Conservation (phyloP, 2,113 vertebrate species). For the Albula goreensis region DNA sequence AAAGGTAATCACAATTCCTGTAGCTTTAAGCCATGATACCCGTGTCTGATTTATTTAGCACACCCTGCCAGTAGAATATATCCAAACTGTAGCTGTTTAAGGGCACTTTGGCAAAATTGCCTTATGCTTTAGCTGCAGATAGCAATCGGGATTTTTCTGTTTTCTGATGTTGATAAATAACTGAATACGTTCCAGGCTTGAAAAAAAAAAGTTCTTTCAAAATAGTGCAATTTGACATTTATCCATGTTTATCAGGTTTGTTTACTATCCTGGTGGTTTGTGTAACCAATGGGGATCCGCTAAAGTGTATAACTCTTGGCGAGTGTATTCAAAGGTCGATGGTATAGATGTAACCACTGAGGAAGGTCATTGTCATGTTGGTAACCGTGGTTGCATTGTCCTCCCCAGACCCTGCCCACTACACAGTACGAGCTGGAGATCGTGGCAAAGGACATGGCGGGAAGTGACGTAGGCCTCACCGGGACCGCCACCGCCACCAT, state of each 20-base stretch:
- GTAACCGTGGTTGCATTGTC: not conserved
- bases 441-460: conserved; percentile 94
- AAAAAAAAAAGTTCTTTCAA: not conserved
- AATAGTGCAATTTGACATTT: not conserved
- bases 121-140: not conserved
- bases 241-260: not conserved
- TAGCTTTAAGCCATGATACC: not conserved
- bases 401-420: conserved; percentile 84
- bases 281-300: not conserved
- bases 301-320: not conserved
- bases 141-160: not conserved
- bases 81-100: not conserved
- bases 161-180: too few species aligned
- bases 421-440: conserved; percentile 92
- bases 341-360: not conserved
- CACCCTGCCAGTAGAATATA: not conserved
- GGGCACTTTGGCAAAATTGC: not conserved
- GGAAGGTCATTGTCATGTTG: not conserved
- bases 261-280: not conserved
- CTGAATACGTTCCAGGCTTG: not conserved
- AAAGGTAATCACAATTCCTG: not conserved
- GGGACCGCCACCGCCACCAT: conserved; percentile 94
- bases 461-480: conserved; percentile 88
- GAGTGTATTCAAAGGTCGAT: too few species aligned
- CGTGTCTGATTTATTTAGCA: not conserved